Evolutionary conservation across 2,113 vertebrate species (phyloP), one percentile per base, ranked within the genome.

Genomic region (Onychostruthus taczanowskii): DNA sequence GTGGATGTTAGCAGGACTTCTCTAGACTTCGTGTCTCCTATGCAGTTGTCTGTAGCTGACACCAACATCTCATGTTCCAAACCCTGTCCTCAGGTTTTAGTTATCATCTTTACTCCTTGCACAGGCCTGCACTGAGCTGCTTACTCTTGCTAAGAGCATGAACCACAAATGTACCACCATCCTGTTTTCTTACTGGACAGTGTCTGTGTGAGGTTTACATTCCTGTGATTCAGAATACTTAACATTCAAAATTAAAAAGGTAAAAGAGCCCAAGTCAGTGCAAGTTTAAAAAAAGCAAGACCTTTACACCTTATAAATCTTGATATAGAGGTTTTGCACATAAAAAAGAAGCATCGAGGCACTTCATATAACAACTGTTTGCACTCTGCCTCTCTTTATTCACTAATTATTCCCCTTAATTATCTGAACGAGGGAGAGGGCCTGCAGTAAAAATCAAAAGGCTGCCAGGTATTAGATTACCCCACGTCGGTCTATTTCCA

Each of bases 401-500:
- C 79, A 18, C 64, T 95, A 72, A 89, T 91, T 93, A 89, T 67
- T 96, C 58, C 82, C 62, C 81, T 90, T 79, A 89, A 94, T 90
- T 62, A 93, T 74, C 59, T 79, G 72, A 93, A 96, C 0, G 31
- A 93, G 87, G 72, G 82, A 96, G 80, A 95, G 70, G 81, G 94
- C 95, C 94, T 78, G 89, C 97, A 97, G 97, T 96, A 96, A 98
- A 98, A 98, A 98, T 97, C 98, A 97, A 98, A 98, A 98, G 98
- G 98, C 98, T 96, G 97, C 86, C 97, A 97, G 95, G 98, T 98
- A 98, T 99, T 98, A 97, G 98, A 98, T 99, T 99, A 99, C 99
- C 97, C 96, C 98, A 96, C 96, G 91, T 96, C 96, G 85, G 98
- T 99, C 98, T 99, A 99, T 99, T 99, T 99, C 97, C 98, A 98